These are phyloP conservation scores for Protobothrops mucrosquamatus DNA, from an alignment of 2,113 vertebrate species.

Conservation along the genomic window DNA sequence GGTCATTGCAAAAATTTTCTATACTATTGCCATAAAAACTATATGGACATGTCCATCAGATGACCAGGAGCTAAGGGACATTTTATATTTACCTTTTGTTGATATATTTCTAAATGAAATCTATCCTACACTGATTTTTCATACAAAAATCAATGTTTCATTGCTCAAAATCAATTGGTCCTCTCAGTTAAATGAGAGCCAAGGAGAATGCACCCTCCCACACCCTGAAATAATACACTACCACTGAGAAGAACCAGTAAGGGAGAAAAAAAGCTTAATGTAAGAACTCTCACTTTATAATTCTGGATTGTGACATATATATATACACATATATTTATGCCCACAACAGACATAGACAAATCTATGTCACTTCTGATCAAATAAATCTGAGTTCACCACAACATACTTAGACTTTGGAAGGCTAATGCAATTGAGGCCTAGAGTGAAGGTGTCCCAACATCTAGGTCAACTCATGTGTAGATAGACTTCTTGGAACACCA, in stretches of 20 bases:
- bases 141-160: not conserved
- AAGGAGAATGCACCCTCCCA: not conserved
- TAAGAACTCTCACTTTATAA: not conserved
- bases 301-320: not conserved
- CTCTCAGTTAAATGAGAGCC: not conserved
- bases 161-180: not conserved
- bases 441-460: not conserved
- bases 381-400: not conserved
- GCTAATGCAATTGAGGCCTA: not conserved
- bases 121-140: not conserved
- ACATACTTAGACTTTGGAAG: not conserved
- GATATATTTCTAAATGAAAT: not conserved
- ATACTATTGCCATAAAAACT: not conserved
- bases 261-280: not conserved
- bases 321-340: not conserved
- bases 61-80: not conserved
- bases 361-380: not conserved
- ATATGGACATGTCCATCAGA: not conserved
- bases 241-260: not conserved
- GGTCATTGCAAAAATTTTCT: not conserved
- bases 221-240: not conserved
- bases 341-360: not conserved
- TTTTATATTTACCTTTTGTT: not conserved
- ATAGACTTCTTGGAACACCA: not conserved
- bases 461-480: not conserved